phyloP scores from a whole-genome alignment of 2,797 vertebrate species.

The Lepus oiostolus region DNA sequence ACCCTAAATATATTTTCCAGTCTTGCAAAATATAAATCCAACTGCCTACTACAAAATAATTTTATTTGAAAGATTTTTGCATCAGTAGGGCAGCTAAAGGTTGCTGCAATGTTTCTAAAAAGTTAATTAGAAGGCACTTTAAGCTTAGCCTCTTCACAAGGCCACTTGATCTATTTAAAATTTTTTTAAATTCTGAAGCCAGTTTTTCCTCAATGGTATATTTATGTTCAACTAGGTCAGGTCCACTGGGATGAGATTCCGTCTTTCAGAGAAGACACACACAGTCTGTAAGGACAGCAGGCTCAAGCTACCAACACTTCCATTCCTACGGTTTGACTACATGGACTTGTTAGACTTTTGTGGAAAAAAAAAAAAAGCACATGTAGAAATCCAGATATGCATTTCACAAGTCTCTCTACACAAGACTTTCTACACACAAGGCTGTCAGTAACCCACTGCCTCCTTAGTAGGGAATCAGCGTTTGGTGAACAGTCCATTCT shows the following conservation, averaged over 20 bases:
- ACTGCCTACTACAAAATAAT: conserved; percentile 31
- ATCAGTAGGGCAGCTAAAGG: conserved; percentile 47
- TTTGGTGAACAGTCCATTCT: conserved; percentile 62
- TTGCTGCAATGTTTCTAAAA: conserved; percentile 71
- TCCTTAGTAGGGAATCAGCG: conserved; percentile 45
- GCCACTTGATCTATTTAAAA: conserved; percentile 84
- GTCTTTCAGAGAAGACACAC: conserved; percentile 81
- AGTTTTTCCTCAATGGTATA: conserved; percentile 82
- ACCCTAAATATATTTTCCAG: conserved; percentile 61
- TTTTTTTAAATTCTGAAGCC: conserved; percentile 83
- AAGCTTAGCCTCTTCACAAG: conserved; percentile 78
- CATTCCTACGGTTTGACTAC: conserved; percentile 46
- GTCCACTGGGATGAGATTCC: conserved; percentile 82
- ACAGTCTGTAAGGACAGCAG: conserved; percentile 70
- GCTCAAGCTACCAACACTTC: conserved; percentile 74
- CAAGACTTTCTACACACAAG: conserved; percentile 54
- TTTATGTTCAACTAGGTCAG: conserved; percentile 83
- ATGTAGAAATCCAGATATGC: conserved; percentile 67
- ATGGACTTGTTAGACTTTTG: conserved; percentile 58
- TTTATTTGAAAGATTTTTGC: conserved; percentile 46
- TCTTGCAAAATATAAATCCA: conserved; percentile 48
- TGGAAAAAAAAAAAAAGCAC: conserved; percentile 64
- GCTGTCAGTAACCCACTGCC: background rate
- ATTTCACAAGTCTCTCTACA: conserved; percentile 64
- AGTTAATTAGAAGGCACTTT: conserved; percentile 82